phyloP scores from a whole-genome alignment of 2,113 vertebrate genomes.

The Prionailurus bengalensis region DNA sequence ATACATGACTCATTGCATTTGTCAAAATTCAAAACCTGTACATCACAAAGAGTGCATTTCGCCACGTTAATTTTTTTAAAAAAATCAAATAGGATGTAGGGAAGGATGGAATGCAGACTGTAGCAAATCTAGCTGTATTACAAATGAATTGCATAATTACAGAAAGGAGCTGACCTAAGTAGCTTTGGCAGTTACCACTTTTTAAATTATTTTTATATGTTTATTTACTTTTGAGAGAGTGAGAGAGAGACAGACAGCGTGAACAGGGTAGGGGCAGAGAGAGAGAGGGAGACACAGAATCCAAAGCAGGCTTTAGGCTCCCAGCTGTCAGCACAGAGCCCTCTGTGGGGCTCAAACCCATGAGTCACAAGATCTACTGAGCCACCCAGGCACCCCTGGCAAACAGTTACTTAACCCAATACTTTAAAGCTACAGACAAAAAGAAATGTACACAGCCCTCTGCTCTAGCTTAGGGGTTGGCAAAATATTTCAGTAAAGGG shows the following conservation, averaged over 20 bases:
- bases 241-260: no score
- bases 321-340: no score
- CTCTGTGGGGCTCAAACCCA: no score
- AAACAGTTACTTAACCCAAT: neutral
- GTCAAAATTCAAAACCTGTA: neutral
- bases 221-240: no score
- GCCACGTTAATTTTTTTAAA: no score
- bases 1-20: neutral
- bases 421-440: neutral
- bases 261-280: no score
- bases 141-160: neutral
- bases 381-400: no score
- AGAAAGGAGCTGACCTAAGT: neutral
- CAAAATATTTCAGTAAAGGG: neutral
- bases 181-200: neutral
- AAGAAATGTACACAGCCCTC: neutral
- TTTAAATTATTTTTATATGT: no score
- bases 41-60: no score
- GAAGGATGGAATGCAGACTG: neutral
- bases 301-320: no score
- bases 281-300: no score
- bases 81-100: neutral
- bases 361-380: no score
- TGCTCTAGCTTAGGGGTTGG: neutral
- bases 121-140: neutral